A percentile compares a stretch with the other conserved stretches of the same genome.
Evolutionary conservation across 37 sponge, comb jelly and placozoan species (phyloP).

Genomic region (Bolinopsis microptera): DNA sequence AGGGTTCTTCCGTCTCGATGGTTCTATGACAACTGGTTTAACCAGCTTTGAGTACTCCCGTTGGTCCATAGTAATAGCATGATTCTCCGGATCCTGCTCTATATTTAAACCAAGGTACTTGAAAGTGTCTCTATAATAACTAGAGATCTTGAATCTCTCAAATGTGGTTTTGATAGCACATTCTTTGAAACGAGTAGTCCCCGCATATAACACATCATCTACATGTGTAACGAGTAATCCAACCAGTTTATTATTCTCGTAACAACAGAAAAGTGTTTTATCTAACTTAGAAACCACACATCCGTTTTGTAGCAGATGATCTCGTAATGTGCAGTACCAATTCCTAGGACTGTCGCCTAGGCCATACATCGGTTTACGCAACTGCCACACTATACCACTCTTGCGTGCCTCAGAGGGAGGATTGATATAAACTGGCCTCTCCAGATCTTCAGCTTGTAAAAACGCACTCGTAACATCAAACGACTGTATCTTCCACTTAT

Average conservation of each 20-base stretch:
- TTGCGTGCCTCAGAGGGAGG: neutral
- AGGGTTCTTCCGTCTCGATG: neutral
- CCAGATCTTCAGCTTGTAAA: neutral
- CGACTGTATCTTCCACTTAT: constrained; percentile 1
- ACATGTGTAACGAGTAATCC: neutral
- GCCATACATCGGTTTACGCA: constrained; percentile 14
- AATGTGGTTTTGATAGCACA: neutral
- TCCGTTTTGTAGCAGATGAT: neutral
- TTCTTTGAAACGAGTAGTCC: neutral
- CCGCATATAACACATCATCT: neutral
- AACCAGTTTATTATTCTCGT: neutral
- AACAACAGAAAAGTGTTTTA: neutral
- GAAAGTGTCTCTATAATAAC: neutral
- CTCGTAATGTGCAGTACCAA: neutral
- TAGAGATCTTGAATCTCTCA: neutral
- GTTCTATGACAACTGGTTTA: neutral
- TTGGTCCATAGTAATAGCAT: neutral
- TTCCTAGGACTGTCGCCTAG: constrained; percentile 2
- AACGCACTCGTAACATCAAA: constrained; percentile 10
- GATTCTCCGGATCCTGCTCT: neutral
- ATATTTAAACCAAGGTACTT: neutral
- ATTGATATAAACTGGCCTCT: neutral
- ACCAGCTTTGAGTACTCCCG: neutral
- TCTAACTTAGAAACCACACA: neutral
- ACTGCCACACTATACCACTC: neutral